Conservation (phyloP, 1,140 invertebrate genomes). For the Fopius arisanus region DNA sequence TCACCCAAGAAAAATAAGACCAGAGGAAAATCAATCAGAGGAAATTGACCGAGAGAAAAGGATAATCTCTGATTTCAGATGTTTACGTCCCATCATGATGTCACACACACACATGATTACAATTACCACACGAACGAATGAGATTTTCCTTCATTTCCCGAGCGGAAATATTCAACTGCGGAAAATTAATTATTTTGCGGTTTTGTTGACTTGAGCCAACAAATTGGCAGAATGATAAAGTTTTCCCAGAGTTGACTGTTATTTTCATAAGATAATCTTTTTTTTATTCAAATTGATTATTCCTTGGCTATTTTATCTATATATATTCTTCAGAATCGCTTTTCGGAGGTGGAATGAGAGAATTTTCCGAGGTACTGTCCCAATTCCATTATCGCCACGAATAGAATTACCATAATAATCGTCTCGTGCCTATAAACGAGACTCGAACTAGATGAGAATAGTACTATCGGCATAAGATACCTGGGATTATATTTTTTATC, state of each 20-base stretch:
- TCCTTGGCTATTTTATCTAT: neutral
- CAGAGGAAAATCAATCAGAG: neutral
- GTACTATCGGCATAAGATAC: neutral
- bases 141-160: neutral
- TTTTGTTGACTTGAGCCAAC: neutral
- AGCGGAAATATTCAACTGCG: no score
- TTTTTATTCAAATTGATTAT: neutral
- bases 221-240: neutral
- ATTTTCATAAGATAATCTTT: neutral
- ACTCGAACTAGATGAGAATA: neutral
- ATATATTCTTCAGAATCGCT: neutral
- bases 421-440: neutral
- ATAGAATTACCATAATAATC: conserved; percentile 52
- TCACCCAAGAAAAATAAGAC: neutral
- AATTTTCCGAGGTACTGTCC: conserved; percentile 37
- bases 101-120: no score
- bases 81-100: no score
- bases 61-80: neutral
- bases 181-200: no score
- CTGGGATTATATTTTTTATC: no score
- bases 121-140: no score
- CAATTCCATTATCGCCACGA: conserved; percentile 51
- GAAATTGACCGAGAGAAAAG: neutral
- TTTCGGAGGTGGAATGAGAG: neutral
- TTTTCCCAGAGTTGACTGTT: neutral